Evolutionary conservation across 2,888 invertebrate genomes (phyloP).

Genomic region (Adelphocoris suturalis): DNA sequence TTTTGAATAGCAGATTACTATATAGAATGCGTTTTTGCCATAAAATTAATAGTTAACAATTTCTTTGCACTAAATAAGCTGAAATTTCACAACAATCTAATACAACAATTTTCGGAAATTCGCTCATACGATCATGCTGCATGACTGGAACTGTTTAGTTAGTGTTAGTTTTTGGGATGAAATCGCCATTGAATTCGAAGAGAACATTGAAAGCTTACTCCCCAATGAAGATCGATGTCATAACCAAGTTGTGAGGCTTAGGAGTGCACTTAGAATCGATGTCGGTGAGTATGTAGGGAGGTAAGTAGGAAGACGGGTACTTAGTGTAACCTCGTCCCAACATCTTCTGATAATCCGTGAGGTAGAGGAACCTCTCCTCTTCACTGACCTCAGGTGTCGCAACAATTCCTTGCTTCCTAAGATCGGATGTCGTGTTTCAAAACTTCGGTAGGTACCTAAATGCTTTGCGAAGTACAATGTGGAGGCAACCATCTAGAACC

Average conservation of each 20-base stretch:
- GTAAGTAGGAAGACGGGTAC: background rate
- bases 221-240: no score
- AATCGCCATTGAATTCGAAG: no score
- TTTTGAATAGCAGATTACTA: no score
- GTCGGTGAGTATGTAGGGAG: background rate
- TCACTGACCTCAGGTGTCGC: background rate
- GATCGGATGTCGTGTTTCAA: constrained; percentile 8
- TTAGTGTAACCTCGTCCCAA: background rate
- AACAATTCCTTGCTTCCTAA: background rate
- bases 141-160: no score
- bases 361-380: background rate
- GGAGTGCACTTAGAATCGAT: background rate
- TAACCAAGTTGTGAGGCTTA: background rate
- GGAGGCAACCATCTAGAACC: background rate
- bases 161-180: no score
- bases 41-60: no score
- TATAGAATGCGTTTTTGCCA: no score
- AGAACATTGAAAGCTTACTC: no score
- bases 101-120: no score
- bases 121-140: no score
- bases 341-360: background rate
- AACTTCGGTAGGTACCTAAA: background rate
- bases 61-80: no score
- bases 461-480: background rate
- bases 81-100: no score